Evolutionary conservation across 2,888 invertebrate genomes (phyloP), one percentile per base, ranked within the genome.

Genomic region (Drosophila neutralis): DNA sequence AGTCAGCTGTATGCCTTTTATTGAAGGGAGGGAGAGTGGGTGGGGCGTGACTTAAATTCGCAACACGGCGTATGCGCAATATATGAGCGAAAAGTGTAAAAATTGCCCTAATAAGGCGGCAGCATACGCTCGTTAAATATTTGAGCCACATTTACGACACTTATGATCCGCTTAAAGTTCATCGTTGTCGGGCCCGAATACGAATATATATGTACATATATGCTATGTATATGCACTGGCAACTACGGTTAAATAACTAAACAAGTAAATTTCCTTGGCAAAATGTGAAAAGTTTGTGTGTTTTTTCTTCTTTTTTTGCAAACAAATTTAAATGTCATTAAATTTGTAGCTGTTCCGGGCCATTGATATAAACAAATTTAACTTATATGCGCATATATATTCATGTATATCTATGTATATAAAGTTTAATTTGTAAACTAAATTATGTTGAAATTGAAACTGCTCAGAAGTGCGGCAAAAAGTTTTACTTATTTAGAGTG

Each of bases 291-390:
- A 89, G 79, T 83, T 81, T 15, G 27, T 45, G 24, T 24, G 24
- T 24, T 15, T 45, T 24, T 45, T 24, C 54, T n/a, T 36, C 11
- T 21, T 15, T 63, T 40, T 56, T 66, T 67, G 78, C 69, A 73
- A 68, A 65, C 59, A 52, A 85, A 86, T 90, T 90, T 90, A 85
- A 88, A 85, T 86, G 80, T 77, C 81, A 77, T 90, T 80, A 85
- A 80, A 79, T 70, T 85, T 72, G 69, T 67, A 69, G 67, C 57
- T 57, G 64, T 49, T 58, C 21, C 24, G 11, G 51, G 40, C 21
- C 45, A 45, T 45, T 24, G 45, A 27, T 4, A 48, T 56, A 76
- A 66, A 54, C 59, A 78, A 71, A 76, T 71, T 72, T 66, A 73
- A 58, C 73, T 64, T 73, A 69, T 65, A 65, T 52, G 61, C n/a